Evolutionary conservation across 2,113 vertebrate genomes (phyloP).

Genomic region (Notothenia rossii): DNA sequence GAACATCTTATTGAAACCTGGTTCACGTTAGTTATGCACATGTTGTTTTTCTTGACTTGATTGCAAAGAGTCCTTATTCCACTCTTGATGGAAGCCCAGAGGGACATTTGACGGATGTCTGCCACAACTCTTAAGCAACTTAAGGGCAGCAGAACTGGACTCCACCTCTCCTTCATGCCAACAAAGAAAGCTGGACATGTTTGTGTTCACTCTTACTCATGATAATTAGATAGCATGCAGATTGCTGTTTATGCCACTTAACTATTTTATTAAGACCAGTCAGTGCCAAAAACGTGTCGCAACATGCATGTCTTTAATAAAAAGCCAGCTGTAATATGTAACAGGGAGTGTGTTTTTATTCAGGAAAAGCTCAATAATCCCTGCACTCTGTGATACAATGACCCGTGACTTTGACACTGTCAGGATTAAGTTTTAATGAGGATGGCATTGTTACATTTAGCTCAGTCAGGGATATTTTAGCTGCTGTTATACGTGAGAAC

Average conservation of each 20-base stretch:
- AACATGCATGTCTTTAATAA: constrained; percentile 46
- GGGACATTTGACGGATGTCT: constrained; percentile 35
- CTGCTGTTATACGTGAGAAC: constrained; percentile 6
- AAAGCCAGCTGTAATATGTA: neutral
- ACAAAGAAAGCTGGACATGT: constrained; percentile 9
- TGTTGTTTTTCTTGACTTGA: constrained; percentile 14
- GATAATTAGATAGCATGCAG: neutral
- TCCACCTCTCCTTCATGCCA: constrained; percentile 38
- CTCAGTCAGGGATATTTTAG: constrained; percentile 5
- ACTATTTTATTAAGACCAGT: constrained; percentile 20
- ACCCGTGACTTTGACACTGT: constrained; percentile 32
- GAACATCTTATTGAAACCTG: neutral
- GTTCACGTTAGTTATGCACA: neutral
- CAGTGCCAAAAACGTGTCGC: constrained; percentile 40
- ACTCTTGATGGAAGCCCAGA: constrained; percentile 16
- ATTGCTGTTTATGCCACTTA: constrained; percentile 10
- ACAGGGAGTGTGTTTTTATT: too few relatives aligned
- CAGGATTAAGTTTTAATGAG: constrained; percentile 53
- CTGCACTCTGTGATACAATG: constrained; percentile 33
- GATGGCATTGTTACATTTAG: constrained; percentile 21
- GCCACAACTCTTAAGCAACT: constrained; percentile 23
- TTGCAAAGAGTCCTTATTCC: neutral
- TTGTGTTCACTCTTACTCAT: neutral
- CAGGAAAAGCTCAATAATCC: neutral
- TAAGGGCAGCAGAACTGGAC: constrained; percentile 35